Base-by-base conservation (phyloP, 1,140 invertebrate species). In the Philopotamus ludificatus region DNA sequence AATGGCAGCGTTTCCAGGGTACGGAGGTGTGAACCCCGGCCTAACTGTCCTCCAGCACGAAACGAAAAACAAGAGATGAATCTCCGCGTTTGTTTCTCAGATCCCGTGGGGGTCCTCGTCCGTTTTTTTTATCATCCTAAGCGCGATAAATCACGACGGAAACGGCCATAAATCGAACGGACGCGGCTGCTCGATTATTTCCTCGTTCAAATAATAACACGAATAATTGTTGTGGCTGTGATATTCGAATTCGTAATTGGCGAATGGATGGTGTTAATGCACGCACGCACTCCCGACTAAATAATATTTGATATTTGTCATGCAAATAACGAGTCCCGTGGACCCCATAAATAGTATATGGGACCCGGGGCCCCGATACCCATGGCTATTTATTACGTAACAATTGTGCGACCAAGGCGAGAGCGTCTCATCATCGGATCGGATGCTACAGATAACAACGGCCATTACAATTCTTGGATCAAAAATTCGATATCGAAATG, bases 281-380 rank as follows among this genome's bases (percentile, higher is more conserved):
- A 66, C 63, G 53, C 63, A 55, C 39, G 12, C 50, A 8, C 45
- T 18, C 42, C 54, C 39, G n/a, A 69, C 21, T 66, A 59, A 68
- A 79, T 77, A 74, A 75, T 75, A 70, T 79, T 79, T 78, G 79
- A 81, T 81, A 80, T 81, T 81, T 81, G 79, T 81, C 79, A 81
- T 76, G 76, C 79, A 78, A 81, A 75, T 78, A 79, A 79, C 74
- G 76, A 74, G 74, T 74, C 78, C 77, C 77, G 71, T 61, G 73
- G 75, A 76, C 73, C 70, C 67, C 71, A 60, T 61, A 66, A 54
- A 55, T 41, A 20, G 23, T 21, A 10, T 23, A 50, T 39, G 28
- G 45, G 8, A 53, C 20, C 20, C 45, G 9, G 45, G 15, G 60
- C 12, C n/a, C 45, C 9, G 8, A 51, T 21, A 44, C 26, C 60